Conservation (phyloP, 2,888 invertebrate genomes). For the Congeria kusceri region DNA sequence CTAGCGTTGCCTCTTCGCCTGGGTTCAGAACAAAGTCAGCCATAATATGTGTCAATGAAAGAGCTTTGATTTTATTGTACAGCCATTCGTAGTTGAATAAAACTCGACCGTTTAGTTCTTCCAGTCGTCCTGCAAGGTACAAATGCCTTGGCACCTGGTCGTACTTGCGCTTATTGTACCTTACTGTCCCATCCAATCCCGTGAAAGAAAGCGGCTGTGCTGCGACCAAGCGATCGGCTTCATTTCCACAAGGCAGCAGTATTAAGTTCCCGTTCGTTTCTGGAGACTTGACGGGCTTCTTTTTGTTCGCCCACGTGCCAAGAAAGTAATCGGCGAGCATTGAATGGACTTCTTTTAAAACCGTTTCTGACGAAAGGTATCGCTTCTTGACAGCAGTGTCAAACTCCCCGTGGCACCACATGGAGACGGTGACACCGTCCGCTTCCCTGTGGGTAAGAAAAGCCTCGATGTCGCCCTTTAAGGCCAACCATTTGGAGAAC, state of each 20-base stretch:
- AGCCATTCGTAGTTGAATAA: slow-evolving; percentile 85
- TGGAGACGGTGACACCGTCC: slow-evolving; percentile 79
- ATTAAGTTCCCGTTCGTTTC: slow-evolving; percentile 9
- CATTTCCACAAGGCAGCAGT: slow-evolving; percentile 52
- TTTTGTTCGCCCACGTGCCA: slow-evolving; percentile 78
- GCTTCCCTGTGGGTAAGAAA: slow-evolving; percentile 74
- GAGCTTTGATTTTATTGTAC: slow-evolving; percentile 82
- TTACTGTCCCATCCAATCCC: slow-evolving; percentile 49
- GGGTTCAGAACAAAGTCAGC: slow-evolving; percentile 82
- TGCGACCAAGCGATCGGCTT: slow-evolving; percentile 75
- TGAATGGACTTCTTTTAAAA: slow-evolving; percentile 74
- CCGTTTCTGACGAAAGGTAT: slow-evolving; percentile 71
- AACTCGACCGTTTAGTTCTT: slow-evolving; percentile 81
- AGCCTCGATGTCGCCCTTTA: slow-evolving; percentile 77
- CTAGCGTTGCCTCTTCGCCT: slow-evolving; percentile 79
- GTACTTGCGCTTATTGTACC: slow-evolving; percentile 83
- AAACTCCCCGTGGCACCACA: slow-evolving; percentile 78
- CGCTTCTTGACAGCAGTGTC: slow-evolving; percentile 68
- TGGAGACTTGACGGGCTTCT: slow-evolving; percentile 67
- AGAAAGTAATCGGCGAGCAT: slow-evolving; percentile 84
- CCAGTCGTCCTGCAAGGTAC: slow-evolving; percentile 78
- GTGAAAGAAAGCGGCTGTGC: slow-evolving; percentile 78
- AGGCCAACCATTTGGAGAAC: slow-evolving; percentile 76
- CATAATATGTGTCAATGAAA: slow-evolving; percentile 82
- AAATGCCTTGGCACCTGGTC: slow-evolving; percentile 84